phyloP scores from a whole-genome alignment of 2,888 invertebrate genomes.

The Meta bourneti region DNA sequence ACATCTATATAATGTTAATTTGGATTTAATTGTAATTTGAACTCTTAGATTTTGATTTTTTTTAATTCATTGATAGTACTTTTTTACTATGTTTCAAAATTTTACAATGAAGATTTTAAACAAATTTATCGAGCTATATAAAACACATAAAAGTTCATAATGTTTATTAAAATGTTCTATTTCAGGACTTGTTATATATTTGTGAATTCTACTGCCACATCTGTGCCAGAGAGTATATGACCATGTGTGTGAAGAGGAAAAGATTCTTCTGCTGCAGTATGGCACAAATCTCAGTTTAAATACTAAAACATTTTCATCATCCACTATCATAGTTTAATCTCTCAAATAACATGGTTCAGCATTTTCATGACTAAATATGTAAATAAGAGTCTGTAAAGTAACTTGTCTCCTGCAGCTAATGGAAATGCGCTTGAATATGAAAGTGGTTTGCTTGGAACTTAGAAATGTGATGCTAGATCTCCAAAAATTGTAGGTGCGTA shows the following conservation, averaged over 20 bases:
- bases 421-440: constrained; percentile 14
- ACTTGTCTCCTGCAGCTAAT: constrained; percentile 37
- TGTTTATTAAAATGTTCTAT: neutral
- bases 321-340: constrained; percentile 57
- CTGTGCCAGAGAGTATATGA: constrained; percentile 40
- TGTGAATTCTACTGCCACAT: constrained; percentile 62
- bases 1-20: neutral
- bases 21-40: neutral
- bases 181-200: constrained; percentile 40
- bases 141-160: too few species aligned
- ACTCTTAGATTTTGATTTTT: neutral
- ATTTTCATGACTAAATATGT: constrained; percentile 50
- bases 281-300: constrained; percentile 61
- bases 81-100: too few species aligned
- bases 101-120: too few species aligned
- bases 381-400: constrained; percentile 53
- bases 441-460: neutral
- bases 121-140: too few species aligned
- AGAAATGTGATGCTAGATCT: neutral
- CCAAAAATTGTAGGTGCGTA: constrained; percentile 2
- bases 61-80: too few species aligned
- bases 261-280: constrained; percentile 42
- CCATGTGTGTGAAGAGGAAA: constrained; percentile 34
- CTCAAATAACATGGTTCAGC: constrained; percentile 44
- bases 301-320: constrained; percentile 52